Conservation (phyloP, 2,797 vertebrate species). For the Sebastes cheni region DNA sequence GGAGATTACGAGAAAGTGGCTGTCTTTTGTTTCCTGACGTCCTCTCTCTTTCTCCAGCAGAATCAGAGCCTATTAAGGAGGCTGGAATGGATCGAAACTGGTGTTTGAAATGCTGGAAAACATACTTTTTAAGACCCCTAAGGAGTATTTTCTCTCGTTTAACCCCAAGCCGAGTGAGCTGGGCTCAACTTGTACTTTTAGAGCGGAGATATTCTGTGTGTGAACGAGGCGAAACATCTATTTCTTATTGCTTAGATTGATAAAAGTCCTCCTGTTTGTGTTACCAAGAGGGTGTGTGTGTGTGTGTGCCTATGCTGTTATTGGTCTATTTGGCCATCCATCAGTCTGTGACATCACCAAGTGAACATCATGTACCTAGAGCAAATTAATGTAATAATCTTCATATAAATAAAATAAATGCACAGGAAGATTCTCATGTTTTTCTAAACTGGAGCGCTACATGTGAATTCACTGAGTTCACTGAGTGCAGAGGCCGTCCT, state of each 20-base stretch:
- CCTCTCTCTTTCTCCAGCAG: background rate
- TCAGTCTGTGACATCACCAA: constrained; percentile 36
- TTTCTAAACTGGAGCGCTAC: background rate
- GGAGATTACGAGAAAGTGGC: background rate
- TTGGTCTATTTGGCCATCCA: constrained; percentile 43
- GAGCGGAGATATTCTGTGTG: background rate
- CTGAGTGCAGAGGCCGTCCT: background rate
- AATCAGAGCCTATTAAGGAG: background rate
- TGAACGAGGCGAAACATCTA: background rate
- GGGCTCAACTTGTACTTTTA: constrained; percentile 2
- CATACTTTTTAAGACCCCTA: background rate
- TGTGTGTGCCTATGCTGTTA: constrained; percentile 66
- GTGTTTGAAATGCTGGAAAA: constrained; percentile 23
- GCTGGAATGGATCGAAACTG: constrained; percentile 12
- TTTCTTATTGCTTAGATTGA: constrained; percentile 12
- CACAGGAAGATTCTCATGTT: background rate
- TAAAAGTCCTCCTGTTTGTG: constrained; percentile 14
- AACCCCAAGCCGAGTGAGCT: constrained; percentile 17
- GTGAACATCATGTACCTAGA: constrained; percentile 48
- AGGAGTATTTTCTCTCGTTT: background rate
- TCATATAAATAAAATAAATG: constrained; percentile 56
- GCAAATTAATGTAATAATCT: constrained; percentile 44
- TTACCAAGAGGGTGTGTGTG: background rate
- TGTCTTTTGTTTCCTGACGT: constrained; percentile 4
- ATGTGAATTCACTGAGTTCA: background rate